Conservation (phyloP, 1,140 invertebrate species). For the Amphibalanus amphitrite region DNA sequence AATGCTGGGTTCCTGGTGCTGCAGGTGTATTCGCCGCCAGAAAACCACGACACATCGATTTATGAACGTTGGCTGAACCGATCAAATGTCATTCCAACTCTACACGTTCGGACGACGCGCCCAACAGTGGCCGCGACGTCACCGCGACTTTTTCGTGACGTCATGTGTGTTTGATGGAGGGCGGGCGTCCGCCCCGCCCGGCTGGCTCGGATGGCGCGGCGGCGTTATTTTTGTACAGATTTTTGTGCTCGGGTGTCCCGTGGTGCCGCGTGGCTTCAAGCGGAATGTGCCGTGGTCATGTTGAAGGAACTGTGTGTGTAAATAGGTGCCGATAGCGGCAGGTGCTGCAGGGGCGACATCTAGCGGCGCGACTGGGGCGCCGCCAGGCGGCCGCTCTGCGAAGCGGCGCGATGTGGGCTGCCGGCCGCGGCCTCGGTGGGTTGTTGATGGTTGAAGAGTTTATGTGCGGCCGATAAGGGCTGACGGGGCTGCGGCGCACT, state of each 20-base stretch:
- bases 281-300: too few relatives aligned
- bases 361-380: background rate
- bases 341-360: background rate
- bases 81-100: background rate
- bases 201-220: background rate
- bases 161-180: background rate
- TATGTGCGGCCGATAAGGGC: background rate
- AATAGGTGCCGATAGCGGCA: background rate
- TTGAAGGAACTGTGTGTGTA: background rate
- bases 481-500: too few relatives aligned
- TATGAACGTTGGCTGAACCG: background rate
- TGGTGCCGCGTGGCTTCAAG: background rate
- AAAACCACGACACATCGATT: background rate
- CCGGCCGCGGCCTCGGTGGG: background rate
- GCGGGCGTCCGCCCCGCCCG: too few relatives aligned
- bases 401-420: background rate
- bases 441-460: background rate
- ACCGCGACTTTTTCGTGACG: background rate
- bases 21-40: too few relatives aligned
- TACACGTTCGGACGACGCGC: background rate
- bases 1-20: background rate
- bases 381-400: background rate
- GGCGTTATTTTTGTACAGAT: slow-evolving; percentile 1
- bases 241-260: background rate
- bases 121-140: background rate